Base-by-base conservation (phyloP, 2,113 vertebrate genomes). In the Strigops habroptila region DNA sequence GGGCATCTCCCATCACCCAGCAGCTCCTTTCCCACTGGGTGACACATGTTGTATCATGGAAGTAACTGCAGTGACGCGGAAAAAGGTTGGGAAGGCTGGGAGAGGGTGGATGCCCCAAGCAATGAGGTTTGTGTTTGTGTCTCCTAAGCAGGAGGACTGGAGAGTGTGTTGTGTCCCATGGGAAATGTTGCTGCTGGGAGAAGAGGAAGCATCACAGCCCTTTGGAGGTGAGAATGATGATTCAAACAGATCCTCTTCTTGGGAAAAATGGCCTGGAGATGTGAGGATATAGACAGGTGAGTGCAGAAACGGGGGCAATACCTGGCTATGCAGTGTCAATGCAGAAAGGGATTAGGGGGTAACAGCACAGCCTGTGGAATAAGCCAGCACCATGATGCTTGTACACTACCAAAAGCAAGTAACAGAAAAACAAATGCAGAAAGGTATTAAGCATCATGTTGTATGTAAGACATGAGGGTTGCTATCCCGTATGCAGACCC, bases 391-490 rank as follows among this genome's bases (percentile, higher is more conserved):
- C 12, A 3, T 3, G 31, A 31, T 25, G 69, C 39, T 35, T 7
- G 27, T 11, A 59, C 48, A 44, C 39, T 33, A 14, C 24, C 4
- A 3, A 6, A 6, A 31, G 19, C 33, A 33, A 12, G 21, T 3
- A 19, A 9, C 17, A 4, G 48, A 24, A 10, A 30, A 33, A 7
- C 13, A 6, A 15, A 21, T 1, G 25, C 25, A 10, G 35, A 28
- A 33, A 31, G 41, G 43, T 23, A 6, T 8, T 11, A 19, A 51
- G 81, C 35, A 37, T 31, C 15, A 6, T 2, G 1, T 8, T 8
- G 17, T 25, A 3, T 3, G 53, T 18, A 17, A 7, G 55, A 7
- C 21, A 1, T 0, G 25, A 6, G 25, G 48, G 21, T 23, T 59
- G 21, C 33, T n/a, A 1, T 59, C 21, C 55, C 33, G n/a, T n/a